phyloP scores from a whole-genome alignment of 2,888 invertebrate genomes.

The Macropis europaea region DNA sequence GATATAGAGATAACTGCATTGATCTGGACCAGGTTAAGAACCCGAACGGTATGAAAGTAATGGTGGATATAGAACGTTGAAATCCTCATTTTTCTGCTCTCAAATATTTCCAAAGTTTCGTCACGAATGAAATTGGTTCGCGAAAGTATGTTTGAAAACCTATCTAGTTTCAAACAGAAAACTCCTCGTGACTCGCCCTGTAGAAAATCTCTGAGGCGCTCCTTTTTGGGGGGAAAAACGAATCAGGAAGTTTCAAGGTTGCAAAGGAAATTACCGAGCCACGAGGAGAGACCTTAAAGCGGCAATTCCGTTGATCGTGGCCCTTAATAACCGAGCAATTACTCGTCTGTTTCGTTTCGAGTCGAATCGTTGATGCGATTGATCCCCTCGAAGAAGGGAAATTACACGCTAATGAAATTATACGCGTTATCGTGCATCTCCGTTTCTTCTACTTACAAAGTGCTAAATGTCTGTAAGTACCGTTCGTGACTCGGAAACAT shows the following conservation, averaged over 20 bases:
- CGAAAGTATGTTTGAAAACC: no score
- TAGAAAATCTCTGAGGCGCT: neutral
- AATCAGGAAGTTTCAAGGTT: constrained; percentile 1
- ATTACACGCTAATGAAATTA: constrained; percentile 29
- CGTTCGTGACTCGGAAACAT: constrained; percentile 25
- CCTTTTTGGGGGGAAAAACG: neutral
- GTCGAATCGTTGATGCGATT: neutral
- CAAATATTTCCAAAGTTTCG: no score
- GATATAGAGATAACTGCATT: no score
- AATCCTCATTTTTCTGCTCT: no score
- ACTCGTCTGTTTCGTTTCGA: neutral
- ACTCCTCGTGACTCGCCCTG: neutral
- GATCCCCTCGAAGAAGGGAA: neutral
- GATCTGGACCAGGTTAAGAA: no score
- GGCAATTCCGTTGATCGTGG: neutral
- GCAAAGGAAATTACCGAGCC: constrained; percentile 2
- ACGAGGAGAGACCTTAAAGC: neutral
- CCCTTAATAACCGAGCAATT: neutral
- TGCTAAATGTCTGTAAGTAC: neutral
- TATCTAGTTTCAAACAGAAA: no score
- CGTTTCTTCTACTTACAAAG: neutral
- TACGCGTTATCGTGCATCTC: neutral
- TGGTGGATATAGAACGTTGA: no score
- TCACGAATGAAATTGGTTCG: no score
- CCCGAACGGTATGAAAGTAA: no score